Base-by-base conservation (phyloP, 2,888 invertebrate genomes). In the Phorcus lineatus region DNA sequence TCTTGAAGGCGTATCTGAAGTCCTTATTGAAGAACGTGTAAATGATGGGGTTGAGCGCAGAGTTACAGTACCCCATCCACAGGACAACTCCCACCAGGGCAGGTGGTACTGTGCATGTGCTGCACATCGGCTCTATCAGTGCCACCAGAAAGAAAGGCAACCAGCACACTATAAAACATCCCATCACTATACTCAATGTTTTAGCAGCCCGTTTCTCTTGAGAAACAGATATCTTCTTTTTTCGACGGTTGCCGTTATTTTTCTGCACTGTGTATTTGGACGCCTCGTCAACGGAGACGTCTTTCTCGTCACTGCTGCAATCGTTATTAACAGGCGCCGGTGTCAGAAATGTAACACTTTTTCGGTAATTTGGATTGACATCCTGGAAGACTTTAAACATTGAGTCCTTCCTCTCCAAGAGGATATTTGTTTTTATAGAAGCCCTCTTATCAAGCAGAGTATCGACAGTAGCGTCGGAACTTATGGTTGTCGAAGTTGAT, bases 41-140 rank as follows among this genome's bases (percentile, higher is more conserved):
- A 90, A 99, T 98, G 77, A 98, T 95, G 3, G 99, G 99, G 94
- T 99, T 99, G 81, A 99, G 95, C 54, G 98, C 98, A 0, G 98
- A 98, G 93, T 99, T 99, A 93, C 97, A 97, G 94, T 99, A 99
- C 80, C 99, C 99, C 93, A 99, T 97, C 98, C 98, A 99, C 94
- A 98, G 98, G 90, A 98, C 95, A 78, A 97, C 95, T 82, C 96
- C 96, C 77, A 98, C 96, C 81, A 98, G 95, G 82, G 96, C 95
- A 81, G 96, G 95, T 3, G 98, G 98, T 88, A 96, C 96, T 67
- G 94, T 94, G 93, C 97, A 97, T 13, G 94, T 92, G 78, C 96
- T 74, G 93, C 97, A 98, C 82, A 98, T 94, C 22, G 97, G 95
- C 28, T 96, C 96, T 81, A 96, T 96, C 66, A 97, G 95, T 94